Base-by-base conservation (phyloP, 2,797 vertebrate genomes). In the Phaenicophaeus curvirostris region DNA sequence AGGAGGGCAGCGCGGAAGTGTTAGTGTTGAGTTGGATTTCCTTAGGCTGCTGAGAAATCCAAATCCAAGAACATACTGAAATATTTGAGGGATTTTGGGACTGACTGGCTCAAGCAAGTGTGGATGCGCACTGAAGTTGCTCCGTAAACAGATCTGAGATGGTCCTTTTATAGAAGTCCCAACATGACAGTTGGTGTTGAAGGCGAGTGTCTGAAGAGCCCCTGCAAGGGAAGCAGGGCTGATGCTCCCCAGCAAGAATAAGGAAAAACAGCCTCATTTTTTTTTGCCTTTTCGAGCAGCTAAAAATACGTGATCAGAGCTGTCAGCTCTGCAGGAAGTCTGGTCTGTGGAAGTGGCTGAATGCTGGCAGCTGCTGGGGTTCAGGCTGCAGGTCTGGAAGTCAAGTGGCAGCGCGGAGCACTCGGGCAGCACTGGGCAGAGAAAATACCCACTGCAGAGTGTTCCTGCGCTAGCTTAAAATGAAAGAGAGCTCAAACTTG, bases 401-500 rank as follows among this genome's bases (percentile, higher is more conserved):
- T 13, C 17, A 21, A 67, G 72, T 5, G 7, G 67, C 73, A 72
- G n/a, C 2, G 51, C n/a, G 2, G 8, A 41, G 30, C 39, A 39
- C 39, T 39, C 13, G 39, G 39, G 39, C 39, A 39, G 39, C 39
- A 9, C 39, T 10, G 35, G 28, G 59, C 59, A 85, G 76, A 39
- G n/a, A n/a, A 68, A 86, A 44, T 0, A 74, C 11, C 5, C 4
- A 0, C 53, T 66, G 25, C 1, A 10, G 37, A 37, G 27, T 23
- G 33, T 51, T 39, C 44, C 23, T 82, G 33, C 4, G 1, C 33
- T 17, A 20, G 13, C 37, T 65, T 54, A 27, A 58, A 67, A 37
- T 11, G 28, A 46, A 73, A 80, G 13, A 17, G 44, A 69, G n/a
- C 27, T 17, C 30, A 69, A 46, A n/a, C 10, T 41, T 50, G 5